Percentiles rank a stretch among this genome's conserved stretches.
phyloP scores from a whole-genome alignment of 37 sponge, comb jelly and placozoan species.

The Corticium candelabrum region DNA sequence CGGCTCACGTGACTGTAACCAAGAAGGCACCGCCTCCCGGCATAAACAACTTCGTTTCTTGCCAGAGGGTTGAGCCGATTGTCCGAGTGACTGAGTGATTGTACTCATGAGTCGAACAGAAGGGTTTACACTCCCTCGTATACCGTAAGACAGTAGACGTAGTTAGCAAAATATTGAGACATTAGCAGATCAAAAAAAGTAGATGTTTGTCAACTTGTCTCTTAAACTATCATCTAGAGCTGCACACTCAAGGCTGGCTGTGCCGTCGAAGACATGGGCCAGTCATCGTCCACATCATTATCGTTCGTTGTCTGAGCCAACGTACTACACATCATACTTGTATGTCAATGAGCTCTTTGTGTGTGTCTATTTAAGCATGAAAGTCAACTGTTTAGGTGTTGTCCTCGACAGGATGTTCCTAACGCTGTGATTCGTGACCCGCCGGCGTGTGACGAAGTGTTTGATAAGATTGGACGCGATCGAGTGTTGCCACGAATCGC shows the following conservation, averaged over 20 bases:
- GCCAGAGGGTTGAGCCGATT: too few relatives aligned
- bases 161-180: background rate
- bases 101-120: slow-evolving; percentile 68
- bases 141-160: slow-evolving; percentile 39
- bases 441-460: slow-evolving; percentile 83
- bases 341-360: background rate
- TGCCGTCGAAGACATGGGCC: background rate
- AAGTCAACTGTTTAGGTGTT: slow-evolving; percentile 47
- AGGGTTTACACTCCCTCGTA: slow-evolving; percentile 53
- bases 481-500: slow-evolving; percentile 26
- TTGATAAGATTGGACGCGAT: slow-evolving; percentile 56
- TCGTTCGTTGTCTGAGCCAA: slow-evolving; percentile 43
- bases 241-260: background rate
- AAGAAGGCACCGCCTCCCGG: too few relatives aligned
- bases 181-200: too few relatives aligned
- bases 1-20: too few relatives aligned
- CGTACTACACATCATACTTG: slow-evolving; percentile 39
- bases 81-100: too few relatives aligned
- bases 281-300: background rate
- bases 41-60: too few relatives aligned
- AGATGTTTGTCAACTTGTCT: too few relatives aligned
- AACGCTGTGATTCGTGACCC: slow-evolving; percentile 52
- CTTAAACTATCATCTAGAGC: background rate
- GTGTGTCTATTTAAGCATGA: too few relatives aligned
- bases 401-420: slow-evolving; percentile 81